phyloP scores from a whole-genome alignment of 2,888 invertebrate genomes.

The Exocentrus adspersus region DNA sequence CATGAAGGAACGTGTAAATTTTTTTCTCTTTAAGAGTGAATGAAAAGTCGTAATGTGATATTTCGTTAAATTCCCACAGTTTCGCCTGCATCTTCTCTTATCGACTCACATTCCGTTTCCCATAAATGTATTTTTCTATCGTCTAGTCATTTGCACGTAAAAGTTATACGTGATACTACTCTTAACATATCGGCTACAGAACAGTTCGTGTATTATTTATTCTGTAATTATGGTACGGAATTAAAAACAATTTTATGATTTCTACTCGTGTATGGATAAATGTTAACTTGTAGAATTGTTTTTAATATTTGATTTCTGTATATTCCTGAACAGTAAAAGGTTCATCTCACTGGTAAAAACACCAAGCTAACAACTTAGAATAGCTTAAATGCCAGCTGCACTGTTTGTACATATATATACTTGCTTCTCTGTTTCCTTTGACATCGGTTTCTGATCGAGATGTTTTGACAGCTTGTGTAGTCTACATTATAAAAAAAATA shows the following conservation, averaged over 20 bases:
- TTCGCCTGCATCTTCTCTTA: too few species aligned
- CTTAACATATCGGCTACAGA: constrained; percentile 32
- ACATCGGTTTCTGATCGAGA: constrained; percentile 21
- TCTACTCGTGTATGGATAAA: constrained; percentile 9
- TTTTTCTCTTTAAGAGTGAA: too few species aligned
- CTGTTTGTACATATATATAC: constrained; percentile 46
- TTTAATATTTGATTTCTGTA: constrained; percentile 44
- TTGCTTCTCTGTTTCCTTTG: constrained; percentile 41
- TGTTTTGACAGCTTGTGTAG: constrained; percentile 20
- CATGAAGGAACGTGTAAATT: too few species aligned
- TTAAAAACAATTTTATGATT: constrained; percentile 24
- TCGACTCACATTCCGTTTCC: constrained; percentile 21
- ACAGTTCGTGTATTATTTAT: constrained; percentile 42
- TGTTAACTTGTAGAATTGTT: constrained; percentile 32
- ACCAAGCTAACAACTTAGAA: constrained; percentile 60
- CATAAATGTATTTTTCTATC: constrained; percentile 8
- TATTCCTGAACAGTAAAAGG: constrained; percentile 55
- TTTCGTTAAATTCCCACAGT: background rate
- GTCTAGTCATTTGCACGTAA: constrained; percentile 13
- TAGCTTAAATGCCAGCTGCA: constrained; percentile 59
- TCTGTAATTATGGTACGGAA: constrained; percentile 25
- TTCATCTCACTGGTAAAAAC: constrained; percentile 62
- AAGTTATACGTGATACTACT: constrained; percentile 1
- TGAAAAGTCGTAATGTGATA: too few species aligned
- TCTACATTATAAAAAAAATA: background rate